Conservation (phyloP, 2,888 invertebrate genomes). For the Nephrotoma guestfalica region DNA sequence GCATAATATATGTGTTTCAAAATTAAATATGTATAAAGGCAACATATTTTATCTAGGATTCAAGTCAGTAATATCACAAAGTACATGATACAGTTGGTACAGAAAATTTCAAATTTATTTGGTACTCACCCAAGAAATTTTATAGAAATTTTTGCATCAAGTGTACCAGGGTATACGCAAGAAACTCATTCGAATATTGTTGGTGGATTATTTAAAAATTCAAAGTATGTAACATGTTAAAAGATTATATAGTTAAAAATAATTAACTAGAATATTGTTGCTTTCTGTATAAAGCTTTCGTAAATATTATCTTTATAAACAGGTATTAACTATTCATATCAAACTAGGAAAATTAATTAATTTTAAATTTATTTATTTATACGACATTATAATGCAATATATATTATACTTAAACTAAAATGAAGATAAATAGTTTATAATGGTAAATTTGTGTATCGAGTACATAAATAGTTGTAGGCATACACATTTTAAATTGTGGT, state of each 20-base stretch:
- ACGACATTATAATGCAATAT: not conserved
- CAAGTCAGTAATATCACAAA: not conserved
- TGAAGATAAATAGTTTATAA: not conserved
- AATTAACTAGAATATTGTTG: not conserved
- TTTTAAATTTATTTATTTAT: not conserved
- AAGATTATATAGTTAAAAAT: not conserved
- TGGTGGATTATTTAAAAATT: not conserved
- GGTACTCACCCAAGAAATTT: too few species aligned
- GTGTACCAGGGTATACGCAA: not conserved
- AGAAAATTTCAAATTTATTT: too few species aligned
- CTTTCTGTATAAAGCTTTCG: not conserved
- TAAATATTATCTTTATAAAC: not conserved
- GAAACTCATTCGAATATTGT: not conserved
- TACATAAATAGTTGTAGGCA: not conserved
- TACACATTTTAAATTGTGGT: too few species aligned
- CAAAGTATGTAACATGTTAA: not conserved
- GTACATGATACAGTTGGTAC: not conserved
- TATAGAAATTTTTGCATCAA: not conserved
- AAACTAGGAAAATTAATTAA: not conserved
- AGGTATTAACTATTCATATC: not conserved
- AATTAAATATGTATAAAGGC: not conserved
- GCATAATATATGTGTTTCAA: not conserved
- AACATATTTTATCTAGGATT: not conserved
- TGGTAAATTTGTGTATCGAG: not conserved
- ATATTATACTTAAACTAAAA: not conserved